Evolutionary conservation across 2,797 vertebrate species (phyloP).

Genomic region (Premnoplex brunnescens): DNA sequence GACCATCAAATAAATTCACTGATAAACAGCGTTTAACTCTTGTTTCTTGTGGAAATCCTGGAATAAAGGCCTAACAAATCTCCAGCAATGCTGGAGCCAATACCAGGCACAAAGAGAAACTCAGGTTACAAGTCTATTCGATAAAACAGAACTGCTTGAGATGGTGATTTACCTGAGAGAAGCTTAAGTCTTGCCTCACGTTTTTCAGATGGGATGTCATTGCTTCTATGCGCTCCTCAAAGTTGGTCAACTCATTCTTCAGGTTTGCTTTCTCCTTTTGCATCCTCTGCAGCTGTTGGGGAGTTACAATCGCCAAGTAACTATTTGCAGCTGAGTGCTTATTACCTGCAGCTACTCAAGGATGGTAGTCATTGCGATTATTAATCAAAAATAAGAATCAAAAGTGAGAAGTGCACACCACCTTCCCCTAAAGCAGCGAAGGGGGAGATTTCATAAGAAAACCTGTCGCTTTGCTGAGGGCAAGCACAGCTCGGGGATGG

Average conservation of each 20-base stretch:
- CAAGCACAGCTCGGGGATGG: not conserved
- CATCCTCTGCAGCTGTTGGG: conserved; percentile 80
- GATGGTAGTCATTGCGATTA: rapidly evolving
- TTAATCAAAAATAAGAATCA: not conserved
- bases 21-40: not conserved
- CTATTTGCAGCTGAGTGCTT: rapidly evolving
- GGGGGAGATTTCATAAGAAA: not conserved
- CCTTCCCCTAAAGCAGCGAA: rapidly evolving
- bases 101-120: rapidly evolving
- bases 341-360: not conserved
- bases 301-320: not conserved
- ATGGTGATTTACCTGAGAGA: conserved; percentile 80
- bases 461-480: too few species aligned
- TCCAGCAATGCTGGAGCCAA: not conserved
- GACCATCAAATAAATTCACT: not conserved
- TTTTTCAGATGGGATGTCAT: conserved; percentile 81
- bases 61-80: not conserved
- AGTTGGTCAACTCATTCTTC: conserved; percentile 74
- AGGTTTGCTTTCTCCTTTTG: conserved; percentile 75
- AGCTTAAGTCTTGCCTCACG: conserved; percentile 81
- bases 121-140: too few species aligned
- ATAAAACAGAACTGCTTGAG: not conserved
- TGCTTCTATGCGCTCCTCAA: conserved; percentile 77
- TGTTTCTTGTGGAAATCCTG: not conserved
- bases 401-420: rapidly evolving